Evolutionary conservation across 2,888 invertebrate species (phyloP).

Genomic region (Parascotia fuliginaria): DNA sequence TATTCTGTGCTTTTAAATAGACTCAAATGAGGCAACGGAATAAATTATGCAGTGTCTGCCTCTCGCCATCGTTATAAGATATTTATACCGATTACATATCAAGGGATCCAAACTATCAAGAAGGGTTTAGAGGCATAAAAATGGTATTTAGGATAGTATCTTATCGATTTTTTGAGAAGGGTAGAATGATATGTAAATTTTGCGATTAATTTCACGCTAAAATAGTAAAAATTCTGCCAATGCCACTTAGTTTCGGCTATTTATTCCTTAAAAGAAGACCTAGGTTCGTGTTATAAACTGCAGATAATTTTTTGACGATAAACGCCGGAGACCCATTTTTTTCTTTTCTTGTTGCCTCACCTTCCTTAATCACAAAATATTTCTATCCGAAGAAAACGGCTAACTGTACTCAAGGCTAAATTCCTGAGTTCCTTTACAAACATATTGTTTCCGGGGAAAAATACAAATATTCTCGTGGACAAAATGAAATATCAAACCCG

Average conservation of each 20-base stretch:
- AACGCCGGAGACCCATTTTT: too few relatives aligned
- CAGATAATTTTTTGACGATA: too few relatives aligned
- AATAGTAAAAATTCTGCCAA: too few relatives aligned
- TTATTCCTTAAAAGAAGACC: too few relatives aligned
- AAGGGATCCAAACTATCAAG: background rate
- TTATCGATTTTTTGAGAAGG: too few relatives aligned
- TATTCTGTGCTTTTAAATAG: conserved; percentile 9
- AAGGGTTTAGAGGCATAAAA: background rate
- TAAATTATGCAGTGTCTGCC: background rate
- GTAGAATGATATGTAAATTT: too few relatives aligned
- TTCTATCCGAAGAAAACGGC: background rate
- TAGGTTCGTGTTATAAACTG: too few relatives aligned
- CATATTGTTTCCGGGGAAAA: conserved; percentile 15
- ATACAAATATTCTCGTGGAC: conserved; percentile 20
- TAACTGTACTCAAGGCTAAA: background rate
- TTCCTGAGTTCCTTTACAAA: conserved; percentile 13
- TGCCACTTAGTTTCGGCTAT: too few relatives aligned
- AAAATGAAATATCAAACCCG: conserved; percentile 18
- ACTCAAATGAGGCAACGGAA: background rate
- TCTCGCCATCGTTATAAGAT: background rate
- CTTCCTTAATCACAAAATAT: background rate
- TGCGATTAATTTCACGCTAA: too few relatives aligned
- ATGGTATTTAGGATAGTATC: background rate
- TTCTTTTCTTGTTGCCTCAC: too few relatives aligned
- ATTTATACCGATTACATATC: conserved; percentile 7